Evolutionary conservation across 2,113 vertebrate genomes (phyloP), one percentile per base, ranked within the genome.

Genomic region (Grallaria varia): DNA sequence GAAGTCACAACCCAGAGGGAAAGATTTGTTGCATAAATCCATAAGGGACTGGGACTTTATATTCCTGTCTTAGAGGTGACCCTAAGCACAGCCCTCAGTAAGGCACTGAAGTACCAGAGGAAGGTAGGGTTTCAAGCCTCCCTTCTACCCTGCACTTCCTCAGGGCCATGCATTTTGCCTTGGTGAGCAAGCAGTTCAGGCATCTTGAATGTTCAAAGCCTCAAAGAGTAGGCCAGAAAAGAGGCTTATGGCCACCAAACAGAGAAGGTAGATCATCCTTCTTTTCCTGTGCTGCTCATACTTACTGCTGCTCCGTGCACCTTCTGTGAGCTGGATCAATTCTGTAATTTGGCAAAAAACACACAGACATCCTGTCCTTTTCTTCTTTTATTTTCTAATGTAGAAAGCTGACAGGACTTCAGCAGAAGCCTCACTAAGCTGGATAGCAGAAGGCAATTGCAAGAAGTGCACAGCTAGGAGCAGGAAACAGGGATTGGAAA

Each of bases 291-390:
- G 14, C 62, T 47, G 24, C 49, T 83, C 58, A 40, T 64, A 75
- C 55, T 87, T 64, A 53, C 17, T 74, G 37, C 14, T 31, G 18
- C 19, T 40, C 35, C n/a, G 31, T 17, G 40, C 8, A 84, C 25
- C n/a, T 75, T 42, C 44, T 37, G 27, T 44, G 37, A 90, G 14
- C 28, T 37, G 44, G 16, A 27, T 69, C 31, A 62, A 4, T 40
- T 58, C 22, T 1, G 1, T 21, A 68, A 83, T 22, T 33, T 42
- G 14, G 30, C 3, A 64, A 72, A 81, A 81, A 79, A 55, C 44
- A 0, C 6, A 23, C 3, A 49, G 7, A 2, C 12, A 21, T 7
- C 2, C 50, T 76, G 50, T 63, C 35, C 6, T 27, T 55, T 44
- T 45, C 53, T 42, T 3, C 3, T 37, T 88, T 73, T 59, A 7